Base-by-base conservation (phyloP, 92 coral and sea anemone species). In the Galaxea fascicularis region DNA sequence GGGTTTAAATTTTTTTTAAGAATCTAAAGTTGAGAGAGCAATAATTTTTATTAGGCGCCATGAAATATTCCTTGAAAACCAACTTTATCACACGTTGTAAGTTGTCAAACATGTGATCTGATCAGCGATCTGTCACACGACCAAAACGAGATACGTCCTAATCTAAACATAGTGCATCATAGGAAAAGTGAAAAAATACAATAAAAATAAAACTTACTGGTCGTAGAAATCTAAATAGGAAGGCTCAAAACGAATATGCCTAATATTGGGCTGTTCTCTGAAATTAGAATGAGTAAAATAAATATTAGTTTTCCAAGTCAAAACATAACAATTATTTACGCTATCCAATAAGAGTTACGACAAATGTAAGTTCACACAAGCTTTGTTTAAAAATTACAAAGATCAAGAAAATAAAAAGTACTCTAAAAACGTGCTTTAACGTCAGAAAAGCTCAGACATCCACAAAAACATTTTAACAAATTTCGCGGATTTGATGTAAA, bases 171-270 rank as follows among this genome's bases (percentile, higher is more conserved):
- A 11, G 16, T 63, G 30, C 30, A 28, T 35, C 6, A 22, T 60
- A 60, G 8, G n/a, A 24, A 39, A 11, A 60, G 41, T 52, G 35
- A 16, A 77, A n/a, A n/a, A 62, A 4, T 12, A 14, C 31, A 22
- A 64, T 64, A 35, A 29, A 22, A 31, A n/a, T 29, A 45, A 51
- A 86, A 96, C 99, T 96, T 89, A 96, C 99, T 96, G 96, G 82
- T 96, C 98, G 57, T 86, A 77, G 74, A 96, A 96, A 91, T 96
- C 99, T 77, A 96, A 92, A 91, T 94, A 96, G 4, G 97, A 93
- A 8, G 99, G 99, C 65, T 94, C 96, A 82, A 96, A 96, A 31
- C 99, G 98, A 86, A 96, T 96, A 82, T 88, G 98, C 74, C 99
- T 93, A 85, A 96, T 94, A 87, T 89, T 95, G 62, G 90, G 85